A percentile compares a stretch with the other conserved stretches of the same genome.
Conservation (phyloP, 2,797 vertebrate genomes). For the Hoplostethus atlanticus region DNA sequence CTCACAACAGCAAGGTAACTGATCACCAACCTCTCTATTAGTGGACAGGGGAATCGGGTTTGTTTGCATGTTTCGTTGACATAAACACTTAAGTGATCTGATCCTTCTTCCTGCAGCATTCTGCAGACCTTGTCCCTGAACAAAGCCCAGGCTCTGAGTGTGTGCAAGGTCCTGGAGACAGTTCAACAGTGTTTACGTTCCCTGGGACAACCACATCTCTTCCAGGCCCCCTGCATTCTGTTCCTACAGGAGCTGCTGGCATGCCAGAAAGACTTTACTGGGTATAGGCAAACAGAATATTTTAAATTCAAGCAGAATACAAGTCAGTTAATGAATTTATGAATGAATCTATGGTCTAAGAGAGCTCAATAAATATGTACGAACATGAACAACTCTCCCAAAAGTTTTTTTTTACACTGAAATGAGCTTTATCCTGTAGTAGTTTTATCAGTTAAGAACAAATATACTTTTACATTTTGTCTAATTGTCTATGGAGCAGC, state of each 20-base stretch:
- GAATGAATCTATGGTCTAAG: background rate
- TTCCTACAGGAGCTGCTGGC: constrained; percentile 95
- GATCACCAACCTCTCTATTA: background rate
- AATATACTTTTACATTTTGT: too few species aligned
- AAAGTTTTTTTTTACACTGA: too few species aligned
- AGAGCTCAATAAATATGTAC: too few species aligned
- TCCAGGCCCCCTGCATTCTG: constrained; percentile 92
- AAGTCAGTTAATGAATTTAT: background rate
- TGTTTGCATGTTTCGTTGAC: background rate
- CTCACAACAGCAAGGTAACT: constrained; percentile 89
- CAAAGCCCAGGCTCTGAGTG: constrained; percentile 91
- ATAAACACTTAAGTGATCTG: background rate
- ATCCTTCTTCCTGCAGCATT: constrained; percentile 81
- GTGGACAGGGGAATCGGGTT: background rate
- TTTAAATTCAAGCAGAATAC: background rate
- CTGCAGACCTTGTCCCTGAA: constrained; percentile 92
- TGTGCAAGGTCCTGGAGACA: constrained; percentile 90
- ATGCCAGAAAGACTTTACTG: constrained; percentile 97
- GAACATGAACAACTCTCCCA: too few species aligned
- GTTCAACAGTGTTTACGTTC: constrained; percentile 89
- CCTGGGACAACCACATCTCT: constrained; percentile 94
- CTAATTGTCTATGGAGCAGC: too few species aligned
- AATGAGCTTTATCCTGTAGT: too few species aligned
- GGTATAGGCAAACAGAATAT: constrained; percentile 76
- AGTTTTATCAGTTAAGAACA: too few species aligned